Base-by-base conservation (phyloP, 2,797 vertebrate genomes). In the Diglossa cyanea region DNA sequence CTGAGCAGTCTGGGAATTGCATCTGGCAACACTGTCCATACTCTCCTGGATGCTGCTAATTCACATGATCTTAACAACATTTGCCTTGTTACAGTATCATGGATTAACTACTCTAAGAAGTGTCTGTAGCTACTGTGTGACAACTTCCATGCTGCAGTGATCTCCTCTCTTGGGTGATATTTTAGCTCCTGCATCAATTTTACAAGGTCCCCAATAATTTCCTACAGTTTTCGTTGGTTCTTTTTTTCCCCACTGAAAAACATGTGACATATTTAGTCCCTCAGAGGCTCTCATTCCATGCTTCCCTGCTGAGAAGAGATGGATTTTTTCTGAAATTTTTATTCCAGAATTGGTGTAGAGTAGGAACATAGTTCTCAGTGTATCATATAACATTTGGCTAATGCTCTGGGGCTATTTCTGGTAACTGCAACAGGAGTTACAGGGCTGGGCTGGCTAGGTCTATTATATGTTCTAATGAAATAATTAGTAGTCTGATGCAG, bases 341-440 rank as follows among this genome's bases (percentile, higher is more conserved):
- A 84, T 66, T 70, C 44, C 5, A 7, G 31, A 78, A 63, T 14
- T 53, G 33, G 9, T 66, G 62, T 50, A 30, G 37, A 77, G n/a
- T 75, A 68, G 76, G 58, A 90, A 40, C 6, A 3, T 5, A 47
- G 44, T 83, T 88, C 54, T 78, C 28, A 62, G 54, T 58, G 63
- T 67, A 71, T 92, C 17, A 0, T 28, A 3, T 44, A 71, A 65
- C 61, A 47, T 50, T 71, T 77, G 50, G 50, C 62, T 90, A 33
- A 70, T 40, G 45, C 23, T 85, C 39, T 82, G 66, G 47, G 51
- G 31, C 65, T 96, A 77, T 90, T 93, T 87, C 86, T 93, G 61
- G 48, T 62, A 85, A 79, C 39, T 58, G 47, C 39, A 60, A 62
- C 17, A 65, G 79, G 50, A 90, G 23, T 61, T 88, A 48, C 70